Evolutionary conservation across 2,888 invertebrate species (phyloP), one percentile per base, ranked within the genome.

Genomic region (Hybos culiciformis): DNA sequence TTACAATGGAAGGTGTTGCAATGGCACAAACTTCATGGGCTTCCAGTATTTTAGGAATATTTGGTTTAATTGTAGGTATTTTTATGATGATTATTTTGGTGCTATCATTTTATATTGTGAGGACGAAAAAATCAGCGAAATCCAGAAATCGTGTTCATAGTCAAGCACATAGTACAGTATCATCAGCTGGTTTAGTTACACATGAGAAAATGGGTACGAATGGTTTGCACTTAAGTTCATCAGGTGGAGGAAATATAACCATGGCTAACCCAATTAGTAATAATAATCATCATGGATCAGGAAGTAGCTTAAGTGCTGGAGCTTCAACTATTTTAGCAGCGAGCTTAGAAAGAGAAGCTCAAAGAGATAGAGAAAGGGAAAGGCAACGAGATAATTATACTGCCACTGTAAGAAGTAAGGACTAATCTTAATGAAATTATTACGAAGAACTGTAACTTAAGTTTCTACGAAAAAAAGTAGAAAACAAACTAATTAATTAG

Each of bases 41-140:
- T 37, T 67, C 63, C 33, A 67, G 62, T 44, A 64, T 68, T 60
- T 57, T 69, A 37, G 69, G 69, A 46, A 70, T 78, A 47, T 77
- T 84, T 53, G 83, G 81, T 43, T 77, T 78, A 40, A 75, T 83
- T 45, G 70, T 87, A 19, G 77, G 79, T 19, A 68, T 85, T 32
- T 74, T 88, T 19, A 77, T 81, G 20, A 69, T 85, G 43, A 76
- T 88, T 36, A 83, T 88, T 52, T 72, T 81, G 36, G 73, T 80
- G 24, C 71, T 90, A 33, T 76, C 84, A 29, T 71, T 78, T 41
- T 86, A 87, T 63, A 84, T 88, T 56, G 82, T 80, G 56, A 80
- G 77, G 59, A 75, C 75, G 75, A 63, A 61, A 46, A 50, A 61
- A 0, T 53, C 57, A 2, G 53, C 62, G 24, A 62, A 64, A 4